Percentiles rank a stretch among this genome's conserved stretches.
Conservation (phyloP, 2,797 vertebrate species). For the Amphiprion clarkii region DNA sequence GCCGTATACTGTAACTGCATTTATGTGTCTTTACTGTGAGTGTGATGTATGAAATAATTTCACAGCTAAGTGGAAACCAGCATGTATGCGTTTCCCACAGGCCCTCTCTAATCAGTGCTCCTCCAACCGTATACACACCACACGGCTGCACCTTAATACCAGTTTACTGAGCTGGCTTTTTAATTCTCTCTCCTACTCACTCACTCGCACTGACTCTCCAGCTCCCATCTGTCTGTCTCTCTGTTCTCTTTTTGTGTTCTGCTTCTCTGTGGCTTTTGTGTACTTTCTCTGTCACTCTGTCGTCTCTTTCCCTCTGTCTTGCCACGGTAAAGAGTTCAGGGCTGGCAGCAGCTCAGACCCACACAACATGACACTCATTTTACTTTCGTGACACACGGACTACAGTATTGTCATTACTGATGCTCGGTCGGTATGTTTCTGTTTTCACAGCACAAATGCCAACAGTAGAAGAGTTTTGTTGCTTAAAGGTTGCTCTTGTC, state of each 20-base stretch:
- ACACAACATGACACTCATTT: slow-evolving; percentile 36
- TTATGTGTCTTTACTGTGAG: slow-evolving; percentile 62
- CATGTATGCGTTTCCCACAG: slow-evolving; percentile 71
- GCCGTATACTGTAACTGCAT: slow-evolving; percentile 55
- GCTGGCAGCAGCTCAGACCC: slow-evolving; percentile 40
- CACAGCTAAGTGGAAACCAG: slow-evolving; percentile 74
- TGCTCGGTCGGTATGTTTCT: neutral
- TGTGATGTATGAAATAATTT: slow-evolving; percentile 79
- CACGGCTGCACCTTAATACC: slow-evolving; percentile 78
- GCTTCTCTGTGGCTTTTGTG: slow-evolving; percentile 30
- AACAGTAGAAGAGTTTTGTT: slow-evolving; percentile 9
- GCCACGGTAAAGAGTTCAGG: slow-evolving; percentile 17
- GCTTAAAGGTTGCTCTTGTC: slow-evolving; percentile 8
- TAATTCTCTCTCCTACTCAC: slow-evolving; percentile 61
- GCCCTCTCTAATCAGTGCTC: slow-evolving; percentile 75
- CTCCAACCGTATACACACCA: slow-evolving; percentile 70
- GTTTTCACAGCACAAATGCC: slow-evolving; percentile 16
- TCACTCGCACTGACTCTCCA: slow-evolving; percentile 44
- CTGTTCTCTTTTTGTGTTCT: slow-evolving; percentile 31
- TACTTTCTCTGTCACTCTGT: slow-evolving; percentile 34
- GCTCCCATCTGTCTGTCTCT: slow-evolving; percentile 63
- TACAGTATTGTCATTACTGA: slow-evolving; percentile 29
- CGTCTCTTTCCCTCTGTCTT: slow-evolving; percentile 34
- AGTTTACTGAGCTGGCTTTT: slow-evolving; percentile 73
- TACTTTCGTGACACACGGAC: slow-evolving; percentile 16